Evolutionary conservation across 2,113 vertebrate genomes (phyloP).

Genomic region (Martes martes): DNA sequence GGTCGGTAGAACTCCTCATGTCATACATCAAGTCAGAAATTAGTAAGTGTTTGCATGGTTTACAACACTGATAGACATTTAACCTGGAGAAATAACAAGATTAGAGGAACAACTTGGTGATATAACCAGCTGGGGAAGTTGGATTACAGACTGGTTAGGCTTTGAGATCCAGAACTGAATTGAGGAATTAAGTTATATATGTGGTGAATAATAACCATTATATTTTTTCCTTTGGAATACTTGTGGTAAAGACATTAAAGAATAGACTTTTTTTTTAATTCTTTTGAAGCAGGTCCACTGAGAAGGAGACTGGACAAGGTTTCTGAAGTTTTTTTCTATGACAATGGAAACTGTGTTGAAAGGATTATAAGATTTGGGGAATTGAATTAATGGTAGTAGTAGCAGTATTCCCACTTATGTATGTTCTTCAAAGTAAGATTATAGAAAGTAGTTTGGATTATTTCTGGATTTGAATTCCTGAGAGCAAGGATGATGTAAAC

Average conservation of each 20-base stretch:
- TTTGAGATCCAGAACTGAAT: neutral
- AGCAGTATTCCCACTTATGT: neutral
- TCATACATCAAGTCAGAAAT: neutral
- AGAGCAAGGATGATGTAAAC: neutral
- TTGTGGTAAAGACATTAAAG: neutral
- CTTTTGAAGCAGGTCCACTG: neutral
- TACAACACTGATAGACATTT: neutral
- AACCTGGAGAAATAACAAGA: neutral
- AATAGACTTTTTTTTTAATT: neutral
- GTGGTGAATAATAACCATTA: neutral
- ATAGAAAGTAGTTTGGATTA: neutral
- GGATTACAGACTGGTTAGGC: neutral
- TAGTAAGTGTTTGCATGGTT: neutral
- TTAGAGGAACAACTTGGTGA: neutral
- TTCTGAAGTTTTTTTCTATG: neutral
- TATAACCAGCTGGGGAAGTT: neutral
- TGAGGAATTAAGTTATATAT: neutral
- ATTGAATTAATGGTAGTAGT: neutral
- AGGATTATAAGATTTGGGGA: neutral
- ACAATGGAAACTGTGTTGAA: neutral
- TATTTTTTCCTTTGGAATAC: neutral
- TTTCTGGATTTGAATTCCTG: neutral
- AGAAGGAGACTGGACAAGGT: neutral
- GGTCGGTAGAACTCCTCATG: neutral
- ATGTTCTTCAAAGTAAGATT: neutral